Evolutionary conservation across 2,113 vertebrate genomes (phyloP), one percentile per base, ranked within the genome.

Genomic region (Epinephelus moara): DNA sequence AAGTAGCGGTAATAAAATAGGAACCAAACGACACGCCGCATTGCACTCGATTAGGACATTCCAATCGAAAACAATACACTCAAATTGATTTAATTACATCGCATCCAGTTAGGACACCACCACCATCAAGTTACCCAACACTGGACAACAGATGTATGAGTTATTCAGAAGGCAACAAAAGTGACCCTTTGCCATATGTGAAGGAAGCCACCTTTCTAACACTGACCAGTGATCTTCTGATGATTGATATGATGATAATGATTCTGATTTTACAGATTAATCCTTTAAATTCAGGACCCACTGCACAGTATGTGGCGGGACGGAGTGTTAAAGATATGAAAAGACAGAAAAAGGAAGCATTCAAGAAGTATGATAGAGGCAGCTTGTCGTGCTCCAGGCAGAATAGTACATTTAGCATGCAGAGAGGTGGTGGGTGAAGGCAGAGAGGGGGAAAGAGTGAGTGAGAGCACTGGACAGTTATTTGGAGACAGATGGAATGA

Each of bases 401-500:
- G 37, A 77, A 74, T 23, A 59, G 60, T 45, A 50, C 15, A 78
- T 55, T 83, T 78, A 55, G 78, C 75, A 80, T 78, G 63, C 59
- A 64, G 75, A 27, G 62, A 60, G 76, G 45, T 76, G 77, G 73
- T 25, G 33, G 23, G 52, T 67, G 69, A 68, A 75, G 63, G 62
- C 49, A 53, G 33, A 21, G 45, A 59, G 64, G 6, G 33, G 8
- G 33, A 37, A 8, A n/a, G 50, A 60, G 76, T 17, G 7, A 9
- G 69, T 45, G 77, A 55, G 74, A 45, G 73, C 59, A 75, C 19
- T 33, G 72, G 45, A 77, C 59, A 62, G 49, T 56, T 63, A 76
- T 71, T 77, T 69, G 61, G 77, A 86, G 71, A 84, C 70, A 76
- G 81, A 89, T 75, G 82, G 78, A 75, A 84, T 60, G 62, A 83